Conservation (phyloP, 2,797 vertebrate species). For the Diceros bicornis region DNA sequence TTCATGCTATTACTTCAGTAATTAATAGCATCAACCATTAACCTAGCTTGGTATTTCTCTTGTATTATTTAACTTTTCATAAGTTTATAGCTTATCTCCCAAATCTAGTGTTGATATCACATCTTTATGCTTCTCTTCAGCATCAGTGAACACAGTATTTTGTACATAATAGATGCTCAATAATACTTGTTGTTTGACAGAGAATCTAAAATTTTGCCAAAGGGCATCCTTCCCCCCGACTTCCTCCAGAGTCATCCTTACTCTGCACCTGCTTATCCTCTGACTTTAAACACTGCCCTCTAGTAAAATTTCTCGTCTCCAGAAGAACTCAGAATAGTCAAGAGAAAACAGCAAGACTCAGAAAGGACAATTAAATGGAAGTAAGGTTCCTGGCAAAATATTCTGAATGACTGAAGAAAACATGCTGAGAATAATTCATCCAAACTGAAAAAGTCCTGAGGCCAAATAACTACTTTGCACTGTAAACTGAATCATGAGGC, state of each 20-base stretch:
- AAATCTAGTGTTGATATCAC: not conserved
- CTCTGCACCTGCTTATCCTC: not conserved
- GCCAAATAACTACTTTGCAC: constrained; percentile 1
- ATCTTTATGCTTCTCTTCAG: not conserved
- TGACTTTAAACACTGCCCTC: not conserved
- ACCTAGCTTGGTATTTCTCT: not conserved
- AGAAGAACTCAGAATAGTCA: not conserved
- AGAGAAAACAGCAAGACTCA: not conserved
- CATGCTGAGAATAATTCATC: not conserved
- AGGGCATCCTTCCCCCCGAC: not conserved
- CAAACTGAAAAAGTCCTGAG: not conserved
- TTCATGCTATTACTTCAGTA: not conserved
- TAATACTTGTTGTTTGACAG: not conserved
- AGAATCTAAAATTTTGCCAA: constrained; percentile 14
- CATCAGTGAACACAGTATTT: not conserved
- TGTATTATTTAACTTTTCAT: not conserved
- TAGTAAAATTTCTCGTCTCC: not conserved
- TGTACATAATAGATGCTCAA: not conserved
- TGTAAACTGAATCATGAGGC: not conserved
- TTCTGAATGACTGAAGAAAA: constrained; percentile 5
- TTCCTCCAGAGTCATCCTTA: not conserved
- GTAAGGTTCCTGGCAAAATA: not conserved
- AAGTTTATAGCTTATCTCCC: not conserved
- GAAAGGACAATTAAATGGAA: not conserved
- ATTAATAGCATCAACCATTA: not conserved